A percentile compares a stretch with the other conserved stretches of the same genome.
Evolutionary conservation across 1,140 invertebrate species (phyloP).

Genomic region (Drosophila micromelanica): DNA sequence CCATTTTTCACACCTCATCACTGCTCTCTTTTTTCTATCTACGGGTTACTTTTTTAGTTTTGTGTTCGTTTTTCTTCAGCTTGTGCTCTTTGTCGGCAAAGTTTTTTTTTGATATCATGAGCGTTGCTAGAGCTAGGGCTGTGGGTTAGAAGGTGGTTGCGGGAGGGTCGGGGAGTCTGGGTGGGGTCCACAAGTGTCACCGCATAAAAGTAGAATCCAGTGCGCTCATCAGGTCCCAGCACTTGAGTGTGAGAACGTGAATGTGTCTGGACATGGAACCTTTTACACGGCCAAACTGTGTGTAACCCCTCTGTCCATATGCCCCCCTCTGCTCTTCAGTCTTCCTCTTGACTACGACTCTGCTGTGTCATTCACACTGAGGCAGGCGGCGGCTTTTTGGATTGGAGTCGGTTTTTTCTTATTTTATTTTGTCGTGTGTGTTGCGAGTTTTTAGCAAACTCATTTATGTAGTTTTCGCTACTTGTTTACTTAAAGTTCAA

Average conservation of each 20-base stretch:
- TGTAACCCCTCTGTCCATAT: background rate
- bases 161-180: background rate
- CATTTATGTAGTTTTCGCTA: constrained; percentile 79
- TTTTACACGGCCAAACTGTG: constrained; percentile 26
- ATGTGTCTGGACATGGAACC: constrained; percentile 59
- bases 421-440: constrained; percentile 40
- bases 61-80: constrained; percentile 26
- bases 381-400: constrained; percentile 44
- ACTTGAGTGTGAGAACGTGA: constrained; percentile 72
- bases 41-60: constrained; percentile 22
- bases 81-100: constrained; percentile 63
- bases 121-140: constrained; percentile 34
- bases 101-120: constrained; percentile 73
- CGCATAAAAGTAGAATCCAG: constrained; percentile 72
- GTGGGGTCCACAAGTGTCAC: constrained; percentile 66
- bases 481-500: constrained; percentile 80
- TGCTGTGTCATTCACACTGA: constrained; percentile 74
- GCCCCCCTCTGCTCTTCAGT: too few species aligned
- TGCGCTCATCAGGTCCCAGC: constrained; percentile 35
- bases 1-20: constrained; percentile 47
- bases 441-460: constrained; percentile 75
- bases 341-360: constrained; percentile 10
- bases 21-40: constrained; percentile 36
- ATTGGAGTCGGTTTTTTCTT: constrained; percentile 39
- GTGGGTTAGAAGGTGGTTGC: background rate